Evolutionary conservation across 2,113 vertebrate genomes (phyloP), one percentile per base, ranked within the genome.

Genomic region (Gallinago media): DNA sequence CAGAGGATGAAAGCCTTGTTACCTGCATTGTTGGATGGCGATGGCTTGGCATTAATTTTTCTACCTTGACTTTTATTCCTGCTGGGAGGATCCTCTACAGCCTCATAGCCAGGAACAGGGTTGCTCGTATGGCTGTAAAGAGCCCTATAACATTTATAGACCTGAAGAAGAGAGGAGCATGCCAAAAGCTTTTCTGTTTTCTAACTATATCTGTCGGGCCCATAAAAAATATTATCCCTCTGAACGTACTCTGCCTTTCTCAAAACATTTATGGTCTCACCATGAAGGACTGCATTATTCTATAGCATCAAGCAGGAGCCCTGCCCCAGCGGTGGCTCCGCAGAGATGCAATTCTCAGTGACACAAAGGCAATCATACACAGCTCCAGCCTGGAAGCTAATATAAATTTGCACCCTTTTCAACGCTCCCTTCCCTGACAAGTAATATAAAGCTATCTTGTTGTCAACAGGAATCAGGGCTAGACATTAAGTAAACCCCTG

Each of bases 1-100:
- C 12, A 21, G 65, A 1, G 17, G 1, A 42, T 26, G 36, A 66
- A 73, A 85, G 11, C 55, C n/a, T 74, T 25, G 20, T 42, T 73
- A 29, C 25, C 27, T 58, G 15, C 0, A 0, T 38, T 62, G 42
- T 15, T 54, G 31, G 49, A 49, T 66, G 61, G 22, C 0, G 0
- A 12, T 73, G 55, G 13, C 40, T 91, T 50, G 29, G 18, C 46
- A 31, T 62, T 81, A 2, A 6, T 62, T 74, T 40, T 40, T 49
- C 36, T 40, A 15, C 32, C 29, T 32, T 66, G 22, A 38, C 49
- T 46, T 84, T 11, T 49, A 32, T 66, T 66, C 55, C 61, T 73
- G 49, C 36, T 42, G 40, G 36, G 34, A 70, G 3, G 34, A 77
- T 52, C 65, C 44, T 70, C 84, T 40, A 26, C 21, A 61, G 32